These are phyloP conservation scores for Pygmarrhopalites habei DNA, from an alignment of 1,140 invertebrate species.

Conservation along the genomic window DNA sequence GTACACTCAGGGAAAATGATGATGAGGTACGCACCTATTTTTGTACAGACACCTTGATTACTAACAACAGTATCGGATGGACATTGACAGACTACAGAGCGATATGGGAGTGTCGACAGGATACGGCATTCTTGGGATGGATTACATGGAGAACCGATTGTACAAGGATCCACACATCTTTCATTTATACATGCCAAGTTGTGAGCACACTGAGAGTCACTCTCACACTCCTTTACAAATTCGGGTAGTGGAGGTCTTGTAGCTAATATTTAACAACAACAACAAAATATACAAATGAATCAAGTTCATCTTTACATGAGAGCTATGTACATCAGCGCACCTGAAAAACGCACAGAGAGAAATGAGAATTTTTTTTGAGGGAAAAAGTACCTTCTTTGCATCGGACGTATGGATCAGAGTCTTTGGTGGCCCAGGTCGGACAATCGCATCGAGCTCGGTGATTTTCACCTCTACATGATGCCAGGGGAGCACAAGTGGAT, in stretches of 20 bases:
- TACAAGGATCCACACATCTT: slow-evolving; percentile 60
- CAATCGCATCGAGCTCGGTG: slow-evolving; percentile 75
- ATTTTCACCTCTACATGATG: slow-evolving; percentile 61
- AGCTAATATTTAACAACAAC: slow-evolving; percentile 7
- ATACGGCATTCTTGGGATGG: slow-evolving; percentile 64
- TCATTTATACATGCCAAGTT: slow-evolving; percentile 70
- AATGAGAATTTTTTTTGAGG: not conserved
- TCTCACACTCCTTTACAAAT: slow-evolving; percentile 68
- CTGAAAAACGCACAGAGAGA: not conserved
- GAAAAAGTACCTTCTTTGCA: slow-evolving; percentile 51
- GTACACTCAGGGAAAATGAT: too few species aligned
- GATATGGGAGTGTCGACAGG: slow-evolving; percentile 72
- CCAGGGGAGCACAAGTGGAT: slow-evolving; percentile 64
- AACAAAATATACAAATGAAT: too few species aligned
- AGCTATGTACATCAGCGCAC: too few species aligned
- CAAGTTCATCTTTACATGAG: too few species aligned
- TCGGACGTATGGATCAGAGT: slow-evolving; percentile 72
- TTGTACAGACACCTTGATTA: slow-evolving; percentile 54
- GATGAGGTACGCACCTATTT: slow-evolving; percentile 47
- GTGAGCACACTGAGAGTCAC: slow-evolving; percentile 74
- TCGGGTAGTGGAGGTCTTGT: slow-evolving; percentile 41
- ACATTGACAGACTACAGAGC: slow-evolving; percentile 82
- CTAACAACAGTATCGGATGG: slow-evolving; percentile 62
- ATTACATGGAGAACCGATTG: slow-evolving; percentile 42
- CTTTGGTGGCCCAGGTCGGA: slow-evolving; percentile 53